Conservation (phyloP, 2,113 vertebrate genomes). For the Oceanites oceanicus region DNA sequence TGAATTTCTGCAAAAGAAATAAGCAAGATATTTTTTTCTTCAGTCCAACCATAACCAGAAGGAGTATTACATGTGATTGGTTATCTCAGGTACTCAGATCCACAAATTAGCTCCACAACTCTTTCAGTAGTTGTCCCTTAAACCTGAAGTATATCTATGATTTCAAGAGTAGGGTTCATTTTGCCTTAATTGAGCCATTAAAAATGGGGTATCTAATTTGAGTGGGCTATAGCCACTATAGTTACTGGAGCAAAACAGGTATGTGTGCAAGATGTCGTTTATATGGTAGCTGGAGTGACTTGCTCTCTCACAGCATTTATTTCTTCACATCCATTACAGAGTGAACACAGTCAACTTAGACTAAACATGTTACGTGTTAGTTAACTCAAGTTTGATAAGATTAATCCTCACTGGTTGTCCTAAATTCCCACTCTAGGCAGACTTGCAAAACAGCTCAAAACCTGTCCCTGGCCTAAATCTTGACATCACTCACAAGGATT, state of each 20-base stretch:
- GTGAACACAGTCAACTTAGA: neutral
- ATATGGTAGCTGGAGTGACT: neutral
- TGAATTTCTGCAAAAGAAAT: neutral
- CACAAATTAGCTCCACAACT: neutral
- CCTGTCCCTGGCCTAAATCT: neutral
- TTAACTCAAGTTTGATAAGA: neutral
- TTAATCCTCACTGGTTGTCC: neutral
- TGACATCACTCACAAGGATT: neutral
- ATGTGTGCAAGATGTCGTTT: neutral
- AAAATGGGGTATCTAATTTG: neutral
- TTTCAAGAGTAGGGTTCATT: neutral
- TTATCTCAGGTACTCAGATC: neutral
- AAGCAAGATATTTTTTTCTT: neutral
- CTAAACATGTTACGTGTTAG: neutral
- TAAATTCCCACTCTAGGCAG: neutral
- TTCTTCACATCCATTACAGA: neutral
- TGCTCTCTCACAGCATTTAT: neutral
- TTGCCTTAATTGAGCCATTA: neutral
- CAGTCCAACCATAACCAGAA: neutral
- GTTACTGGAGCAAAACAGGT: neutral
- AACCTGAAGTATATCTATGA: neutral
- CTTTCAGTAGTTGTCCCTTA: neutral
- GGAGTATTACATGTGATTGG: neutral
- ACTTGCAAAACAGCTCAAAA: neutral
- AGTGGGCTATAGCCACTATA: neutral